Evolutionary conservation across 1,140 invertebrate species (phyloP).

Genomic region (Arion vulgaris): DNA sequence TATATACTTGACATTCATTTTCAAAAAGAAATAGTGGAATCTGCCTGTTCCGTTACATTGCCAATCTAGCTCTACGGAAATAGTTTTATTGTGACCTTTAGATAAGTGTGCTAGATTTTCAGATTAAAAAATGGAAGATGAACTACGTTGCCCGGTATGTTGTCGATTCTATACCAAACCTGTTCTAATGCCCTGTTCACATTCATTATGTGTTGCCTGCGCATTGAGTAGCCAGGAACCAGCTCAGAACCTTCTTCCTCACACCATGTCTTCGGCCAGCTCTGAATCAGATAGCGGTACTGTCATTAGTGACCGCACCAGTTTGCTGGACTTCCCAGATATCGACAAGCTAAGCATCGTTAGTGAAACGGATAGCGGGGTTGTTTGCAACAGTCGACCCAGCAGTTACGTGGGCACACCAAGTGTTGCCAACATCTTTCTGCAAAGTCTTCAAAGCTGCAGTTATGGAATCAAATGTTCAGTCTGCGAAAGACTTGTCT

Average conservation of each 20-base stretch:
- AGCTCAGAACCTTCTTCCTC: conserved; percentile 60
- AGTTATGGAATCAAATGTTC: conserved; percentile 82
- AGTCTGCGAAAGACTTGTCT: conserved; percentile 89
- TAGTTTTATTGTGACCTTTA: no score
- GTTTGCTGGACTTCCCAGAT: conserved; percentile 80
- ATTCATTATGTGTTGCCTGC: conserved; percentile 75
- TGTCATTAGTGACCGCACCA: conserved; percentile 50
- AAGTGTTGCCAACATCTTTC: conserved; percentile 78
- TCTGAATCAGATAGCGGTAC: conserved; percentile 53
- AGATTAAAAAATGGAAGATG: conserved; percentile 71
- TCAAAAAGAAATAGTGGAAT: no score
- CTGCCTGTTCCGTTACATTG: no score
- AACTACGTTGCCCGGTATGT: conserved; percentile 88
- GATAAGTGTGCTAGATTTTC: no score
- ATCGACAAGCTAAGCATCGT: conserved; percentile 95
- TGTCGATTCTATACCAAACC: conserved; percentile 78
- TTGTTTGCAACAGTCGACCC: conserved; percentile 87
- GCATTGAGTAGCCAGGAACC: conserved; percentile 72
- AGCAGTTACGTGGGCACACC: conserved; percentile 93
- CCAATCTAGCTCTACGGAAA: no score
- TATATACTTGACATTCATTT: no score
- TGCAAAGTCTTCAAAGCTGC: conserved; percentile 72
- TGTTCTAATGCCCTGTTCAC: conserved; percentile 74
- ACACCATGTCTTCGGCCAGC: conserved; percentile 48
- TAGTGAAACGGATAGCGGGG: conserved; percentile 98